phyloP scores from a whole-genome alignment of 2,113 vertebrate species.

The Ploceus nigricollis region DNA sequence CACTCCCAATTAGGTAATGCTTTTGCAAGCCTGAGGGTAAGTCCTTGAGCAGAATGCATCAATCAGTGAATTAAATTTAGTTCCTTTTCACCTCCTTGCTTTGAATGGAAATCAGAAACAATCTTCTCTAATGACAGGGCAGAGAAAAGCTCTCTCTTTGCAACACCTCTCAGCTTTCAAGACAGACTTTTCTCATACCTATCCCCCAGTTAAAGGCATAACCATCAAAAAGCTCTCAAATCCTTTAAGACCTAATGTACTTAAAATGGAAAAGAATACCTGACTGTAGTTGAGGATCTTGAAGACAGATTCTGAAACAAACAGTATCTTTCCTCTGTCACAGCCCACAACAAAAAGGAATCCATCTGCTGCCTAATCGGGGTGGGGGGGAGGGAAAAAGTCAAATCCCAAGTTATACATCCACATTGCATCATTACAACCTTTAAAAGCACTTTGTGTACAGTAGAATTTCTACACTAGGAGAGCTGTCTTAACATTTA shows the following conservation, averaged over 20 bases:
- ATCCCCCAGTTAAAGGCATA: background rate
- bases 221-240: background rate
- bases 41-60: background rate
- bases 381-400: background rate
- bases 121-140: background rate
- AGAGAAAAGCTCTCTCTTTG: background rate
- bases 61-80: background rate
- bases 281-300: conserved; percentile 99
- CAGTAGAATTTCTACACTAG: background rate
- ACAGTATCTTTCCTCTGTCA: conserved; percentile 97
- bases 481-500: background rate
- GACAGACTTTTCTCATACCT: background rate
- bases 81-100: background rate
- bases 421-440: background rate
- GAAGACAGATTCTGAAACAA: conserved; percentile 98
- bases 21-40: background rate
- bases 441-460: background rate
- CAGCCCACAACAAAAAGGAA: conserved; percentile 99
- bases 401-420: conserved; percentile 31
- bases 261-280: conserved; percentile 74
- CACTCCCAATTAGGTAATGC: background rate
- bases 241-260: background rate
- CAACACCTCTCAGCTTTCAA: background rate
- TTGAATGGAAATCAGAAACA: background rate
- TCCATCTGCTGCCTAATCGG: conserved; percentile 90